These are phyloP conservation scores for Achatina immaculata DNA, from an alignment of 1,140 invertebrate genomes.

Conservation along the genomic window DNA sequence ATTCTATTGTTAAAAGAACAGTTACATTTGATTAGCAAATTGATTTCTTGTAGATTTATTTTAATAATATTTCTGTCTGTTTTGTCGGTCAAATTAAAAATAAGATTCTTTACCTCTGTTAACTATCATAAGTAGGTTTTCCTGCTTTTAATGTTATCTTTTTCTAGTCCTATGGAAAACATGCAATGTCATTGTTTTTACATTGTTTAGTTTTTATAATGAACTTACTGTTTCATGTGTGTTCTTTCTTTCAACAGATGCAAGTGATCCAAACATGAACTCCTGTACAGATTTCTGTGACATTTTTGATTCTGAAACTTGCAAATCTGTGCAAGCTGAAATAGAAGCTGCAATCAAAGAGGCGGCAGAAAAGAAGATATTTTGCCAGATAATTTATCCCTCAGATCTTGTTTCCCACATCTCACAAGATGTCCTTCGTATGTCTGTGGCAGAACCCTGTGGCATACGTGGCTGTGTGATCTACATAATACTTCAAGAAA, in stretches of 20 bases:
- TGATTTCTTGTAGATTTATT: no score
- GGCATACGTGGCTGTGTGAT: constrained; percentile 32
- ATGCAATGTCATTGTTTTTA: no score
- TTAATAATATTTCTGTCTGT: no score
- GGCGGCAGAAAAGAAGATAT: not conserved
- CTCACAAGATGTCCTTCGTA: constrained; percentile 26
- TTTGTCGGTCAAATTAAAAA: no score
- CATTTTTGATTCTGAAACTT: constrained; percentile 2
- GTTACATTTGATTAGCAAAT: no score
- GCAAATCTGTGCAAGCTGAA: not conserved
- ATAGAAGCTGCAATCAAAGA: constrained; percentile 35
- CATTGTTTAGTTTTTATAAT: no score
- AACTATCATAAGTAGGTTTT: no score
- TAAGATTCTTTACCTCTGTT: no score
- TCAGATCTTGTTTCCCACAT: constrained; percentile 18
- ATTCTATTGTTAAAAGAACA: no score
- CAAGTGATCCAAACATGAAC: constrained; percentile 30
- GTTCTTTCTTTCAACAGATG: constrained; percentile 5
- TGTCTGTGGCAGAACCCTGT: constrained; percentile 37
- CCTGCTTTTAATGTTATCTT: no score
- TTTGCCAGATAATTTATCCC: constrained; percentile 27
- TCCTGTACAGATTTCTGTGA: not conserved
- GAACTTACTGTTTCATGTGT: no score
- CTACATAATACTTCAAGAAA: constrained; percentile 24
- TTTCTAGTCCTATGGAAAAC: no score